A percentile compares a stretch with the other conserved stretches of the same genome.
phyloP scores from a whole-genome alignment of 2,888 invertebrate species.

The Alloplasta piceator region DNA sequence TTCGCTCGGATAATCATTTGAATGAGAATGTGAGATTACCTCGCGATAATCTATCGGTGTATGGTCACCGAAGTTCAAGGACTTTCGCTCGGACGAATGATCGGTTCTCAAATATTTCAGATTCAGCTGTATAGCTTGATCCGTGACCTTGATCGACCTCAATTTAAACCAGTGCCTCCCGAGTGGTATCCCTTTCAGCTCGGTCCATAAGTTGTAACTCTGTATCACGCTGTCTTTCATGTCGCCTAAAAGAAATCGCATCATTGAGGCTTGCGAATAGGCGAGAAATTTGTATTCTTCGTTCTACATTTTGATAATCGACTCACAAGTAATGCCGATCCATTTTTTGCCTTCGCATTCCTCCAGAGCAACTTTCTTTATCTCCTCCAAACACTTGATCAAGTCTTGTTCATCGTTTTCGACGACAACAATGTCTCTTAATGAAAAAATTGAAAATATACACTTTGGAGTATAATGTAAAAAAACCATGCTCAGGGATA shows the following conservation, averaged over 20 bases:
- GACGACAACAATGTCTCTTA: slow-evolving; percentile 73
- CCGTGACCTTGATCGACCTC: slow-evolving; percentile 68
- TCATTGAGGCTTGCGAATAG: background rate
- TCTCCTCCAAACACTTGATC: slow-evolving; percentile 65
- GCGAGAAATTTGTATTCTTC: background rate
- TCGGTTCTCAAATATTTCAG: slow-evolving; percentile 71
- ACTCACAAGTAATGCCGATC: slow-evolving; percentile 73
- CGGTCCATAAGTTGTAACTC: slow-evolving; percentile 73
- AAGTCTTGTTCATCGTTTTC: slow-evolving; percentile 69
- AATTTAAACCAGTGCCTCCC: slow-evolving; percentile 78
- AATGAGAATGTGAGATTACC: slow-evolving; percentile 62
- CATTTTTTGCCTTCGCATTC: slow-evolving; percentile 66
- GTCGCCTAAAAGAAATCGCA: slow-evolving; percentile 49
- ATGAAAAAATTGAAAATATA: slow-evolving; percentile 21
- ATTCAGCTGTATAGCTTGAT: slow-evolving; percentile 69
- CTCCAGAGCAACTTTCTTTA: slow-evolving; percentile 55
- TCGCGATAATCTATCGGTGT: slow-evolving; percentile 69
- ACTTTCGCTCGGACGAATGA: slow-evolving; percentile 60
- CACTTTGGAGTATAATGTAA: too few relatives aligned
- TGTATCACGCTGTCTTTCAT: slow-evolving; percentile 61
- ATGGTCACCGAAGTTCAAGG: slow-evolving; percentile 54
- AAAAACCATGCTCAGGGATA: too few relatives aligned
- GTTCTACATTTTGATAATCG: background rate
- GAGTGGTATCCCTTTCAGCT: slow-evolving; percentile 70
- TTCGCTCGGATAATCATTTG: slow-evolving; percentile 7